Base-by-base conservation (phyloP, 2,888 invertebrate genomes). In the Axea sp. region DNA sequence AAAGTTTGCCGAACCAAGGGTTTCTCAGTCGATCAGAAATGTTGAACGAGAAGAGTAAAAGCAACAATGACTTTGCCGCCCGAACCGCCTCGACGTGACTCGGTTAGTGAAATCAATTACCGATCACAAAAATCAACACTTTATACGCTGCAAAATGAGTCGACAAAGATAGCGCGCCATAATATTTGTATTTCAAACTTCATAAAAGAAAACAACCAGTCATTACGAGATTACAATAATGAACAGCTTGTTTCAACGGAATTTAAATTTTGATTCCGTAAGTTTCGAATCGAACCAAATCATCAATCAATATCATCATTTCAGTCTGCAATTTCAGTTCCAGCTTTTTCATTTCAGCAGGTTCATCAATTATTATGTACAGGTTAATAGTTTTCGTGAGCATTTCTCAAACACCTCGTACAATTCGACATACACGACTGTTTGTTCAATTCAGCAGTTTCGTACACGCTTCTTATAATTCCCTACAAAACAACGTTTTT, bases 71-170 rank as follows among this genome's bases (percentile, higher is more conserved):
- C 57, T 64, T 26, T 14, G 31, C 51, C 51, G 45, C 45, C 8
- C 41, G 39, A 47, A 35, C 37, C 39, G 33, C 8, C 45, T 41
- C 12, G 51, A 72, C 71, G 59, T 59, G 72, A 59, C 65, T 73
- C 11, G 72, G 51, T 53, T 73, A 24, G 60, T 24, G 59, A 73
- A 65, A 67, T 65, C 67, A 60, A 73, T 73, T 73, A 67, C 60
- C 43, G 33, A 60, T 60, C 22, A 19, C 31, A 60, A 67, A 73
- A 73, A 73, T 60, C 65, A 53, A 60, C 51, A 64, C 57, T 26
- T 53, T 43, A 24, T 15, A n/a, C 24, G 28, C 11, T n/a, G 22
- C 15, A 30, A 45, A 45, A 22, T 19, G 11, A 60, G 31, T 45
- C 45, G 17, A 22, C 19, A 6, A n/a, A 41, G 26, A 57, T 53